phyloP scores from a whole-genome alignment of 2,797 vertebrate genomes.

The Oreochromis grahami region DNA sequence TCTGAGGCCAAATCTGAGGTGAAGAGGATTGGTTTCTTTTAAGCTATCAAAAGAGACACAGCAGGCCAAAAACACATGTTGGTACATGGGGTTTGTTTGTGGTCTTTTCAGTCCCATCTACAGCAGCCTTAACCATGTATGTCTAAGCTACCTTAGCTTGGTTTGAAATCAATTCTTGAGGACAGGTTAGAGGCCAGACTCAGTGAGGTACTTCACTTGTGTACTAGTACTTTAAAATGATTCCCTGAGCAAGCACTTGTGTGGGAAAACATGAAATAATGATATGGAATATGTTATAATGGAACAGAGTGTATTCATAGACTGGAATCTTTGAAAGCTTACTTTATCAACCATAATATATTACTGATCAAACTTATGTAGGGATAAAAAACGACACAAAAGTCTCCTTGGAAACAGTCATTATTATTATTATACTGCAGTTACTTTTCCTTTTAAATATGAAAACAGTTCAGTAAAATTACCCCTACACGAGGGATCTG shows the following conservation, averaged over 20 bases:
- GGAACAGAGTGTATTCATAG: not conserved
- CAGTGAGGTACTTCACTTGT: slow-evolving; percentile 21
- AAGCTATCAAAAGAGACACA: not conserved
- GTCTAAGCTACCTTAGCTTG: not conserved
- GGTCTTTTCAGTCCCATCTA: slow-evolving; percentile 10
- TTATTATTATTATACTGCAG: not conserved
- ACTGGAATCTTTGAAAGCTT: not conserved
- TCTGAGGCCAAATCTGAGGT: not conserved
- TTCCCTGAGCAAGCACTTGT: not conserved
- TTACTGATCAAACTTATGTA: not conserved
- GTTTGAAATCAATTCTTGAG: slow-evolving; percentile 46
- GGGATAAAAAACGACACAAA: not conserved
- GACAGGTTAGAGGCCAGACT: slow-evolving; percentile 40
- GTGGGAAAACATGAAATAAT: slow-evolving; percentile 25
- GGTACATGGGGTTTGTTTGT: slow-evolving; percentile 1
- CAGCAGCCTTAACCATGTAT: not conserved
- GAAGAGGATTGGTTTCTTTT: not conserved
- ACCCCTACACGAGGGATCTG: not conserved
- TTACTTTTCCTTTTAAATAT: not conserved
- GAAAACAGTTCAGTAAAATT: not conserved
- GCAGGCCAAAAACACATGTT: not conserved
- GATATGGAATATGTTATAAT: slow-evolving; percentile 10
- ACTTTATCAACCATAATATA: not conserved
- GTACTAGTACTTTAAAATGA: not conserved
- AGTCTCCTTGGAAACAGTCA: not conserved